Evolutionary conservation across 2,888 invertebrate genomes (phyloP), one percentile per base, ranked within the genome.

Genomic region (Cerceris rybyensis): DNA sequence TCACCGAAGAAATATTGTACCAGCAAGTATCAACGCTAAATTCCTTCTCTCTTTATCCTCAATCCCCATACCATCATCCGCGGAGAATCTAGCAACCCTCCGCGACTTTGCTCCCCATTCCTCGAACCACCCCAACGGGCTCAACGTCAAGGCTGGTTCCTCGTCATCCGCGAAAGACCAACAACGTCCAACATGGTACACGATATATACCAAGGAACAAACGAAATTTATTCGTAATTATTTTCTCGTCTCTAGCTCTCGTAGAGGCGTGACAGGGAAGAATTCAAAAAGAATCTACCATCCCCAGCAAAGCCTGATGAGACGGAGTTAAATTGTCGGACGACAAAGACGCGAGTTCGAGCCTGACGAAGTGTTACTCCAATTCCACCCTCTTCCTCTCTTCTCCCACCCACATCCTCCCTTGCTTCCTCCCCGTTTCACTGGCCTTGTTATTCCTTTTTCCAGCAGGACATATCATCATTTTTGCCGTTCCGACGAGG

Each of bases 401-500:
- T n/a, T 2, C 9, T n/a, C 17, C 60, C 41, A 13, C 39, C 11
- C 59, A 9, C 42, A 6, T 8, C 46, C 13, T 13, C 16, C 13
- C 9, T 4, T n/a, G 0, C 39, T 41, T 14, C 13, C 14, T 16
- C 16, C 14, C 17, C 17, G 9, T 39, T 70, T 49, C 57, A 43
- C 68, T 14, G 14, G 64, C 61, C 81, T 70, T 73, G 61, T 65
- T 74, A 28, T 50, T 73, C 72, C 76, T 78, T 77, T 80, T 71
- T 72, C 52, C 58, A 28, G 72, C 64, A 50, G 55, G 75, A 66
- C 66, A 76, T 76, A 79, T 77, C 82, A 74, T 84, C 84, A 85
- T 84, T 79, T 84, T 80, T 84, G 83, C 75, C 74, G 78, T 81
- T 81, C 75, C 77, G 72, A 78, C 73, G 79, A 79, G 82, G 75